Base-by-base conservation (phyloP, 2,888 invertebrate genomes). In the Leucoma salicis region DNA sequence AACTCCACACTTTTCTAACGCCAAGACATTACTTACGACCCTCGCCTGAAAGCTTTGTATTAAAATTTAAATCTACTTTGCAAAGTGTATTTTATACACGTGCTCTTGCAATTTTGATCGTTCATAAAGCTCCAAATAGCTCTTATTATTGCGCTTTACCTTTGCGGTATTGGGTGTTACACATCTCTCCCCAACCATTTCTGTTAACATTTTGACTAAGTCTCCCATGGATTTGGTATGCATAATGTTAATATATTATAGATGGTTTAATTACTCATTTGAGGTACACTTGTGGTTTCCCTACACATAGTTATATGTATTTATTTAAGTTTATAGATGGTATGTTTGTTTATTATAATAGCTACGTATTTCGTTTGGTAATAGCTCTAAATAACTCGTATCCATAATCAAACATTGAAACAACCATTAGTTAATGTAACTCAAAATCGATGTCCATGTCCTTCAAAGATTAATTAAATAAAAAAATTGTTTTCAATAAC, bases 31-130 rank as follows among this genome's bases (percentile, higher is more conserved):
- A 84, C 81, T 78, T 78, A 78, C 82, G 78, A 82, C 86, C 88
- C 86, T 79, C 86, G 70, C 78, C 83, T 82, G 83, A 86, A 85
- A 87, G 86, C 86, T 82, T 79, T 76, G 86, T 88, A 87, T 88
- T 89, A 89, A 89, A 89, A 88, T 89, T 89, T 89, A 89, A 89
- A 89, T 88, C 88, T 89, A 89, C 89, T 89, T 89, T 87, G 80
- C 85, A 82, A 88, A 89, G 87, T 88, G 86, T 88, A 82, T 87
- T 89, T 87, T 87, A 87, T 89, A 88, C 86, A 85, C 85, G 86
- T 85, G 86, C 82, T 83, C 81, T 76, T 85, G 81, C 88, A 85
- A 89, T 87, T 89, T 85, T 86, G 88, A 88, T 88, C 84, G 85
- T 87, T 83, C 88, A 84, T 88, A 87, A 89, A 86, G 81, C 84